These are phyloP conservation scores for Leucophenga maculata DNA, from an alignment of 2,888 invertebrate species.

Conservation along the genomic window DNA sequence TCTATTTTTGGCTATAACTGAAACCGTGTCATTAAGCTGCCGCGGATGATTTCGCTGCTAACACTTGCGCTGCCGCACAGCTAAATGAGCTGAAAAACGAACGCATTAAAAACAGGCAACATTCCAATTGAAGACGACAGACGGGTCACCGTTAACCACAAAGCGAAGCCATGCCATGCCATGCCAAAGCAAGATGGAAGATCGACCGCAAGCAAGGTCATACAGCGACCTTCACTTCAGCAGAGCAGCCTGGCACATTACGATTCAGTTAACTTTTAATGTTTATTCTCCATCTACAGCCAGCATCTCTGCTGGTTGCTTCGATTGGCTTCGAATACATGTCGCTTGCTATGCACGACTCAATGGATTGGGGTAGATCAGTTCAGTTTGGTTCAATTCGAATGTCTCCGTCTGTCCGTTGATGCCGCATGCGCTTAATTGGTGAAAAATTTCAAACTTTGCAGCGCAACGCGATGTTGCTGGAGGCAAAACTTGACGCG, in stretches of 20 bases:
- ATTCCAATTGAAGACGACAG: neutral
- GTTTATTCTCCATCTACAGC: no score
- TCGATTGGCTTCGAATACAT: no score
- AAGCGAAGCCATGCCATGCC: slow-evolving; percentile 59
- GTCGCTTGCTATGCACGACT: no score
- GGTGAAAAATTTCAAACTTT: slow-evolving; percentile 35
- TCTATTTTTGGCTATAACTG: neutral
- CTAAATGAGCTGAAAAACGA: neutral
- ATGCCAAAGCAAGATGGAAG: slow-evolving; percentile 49
- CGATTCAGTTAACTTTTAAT: no score
- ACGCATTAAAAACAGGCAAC: neutral
- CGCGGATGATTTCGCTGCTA: no score
- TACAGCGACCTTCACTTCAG: slow-evolving; percentile 63
- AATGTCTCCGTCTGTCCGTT: slow-evolving; percentile 14
- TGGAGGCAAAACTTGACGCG: no score
- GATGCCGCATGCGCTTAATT: slow-evolving; percentile 47
- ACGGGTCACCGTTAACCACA: neutral
- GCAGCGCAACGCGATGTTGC: slow-evolving; percentile 4
- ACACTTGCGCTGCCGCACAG: neutral
- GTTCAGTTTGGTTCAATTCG: slow-evolving; percentile 38
- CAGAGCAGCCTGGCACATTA: no score
- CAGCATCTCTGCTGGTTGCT: no score
- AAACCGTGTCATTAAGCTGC: neutral
- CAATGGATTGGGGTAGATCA: slow-evolving; percentile 47
- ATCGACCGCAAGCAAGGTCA: slow-evolving; percentile 67